These are phyloP conservation scores for Lutjanus campechanus DNA, from an alignment of 2,797 vertebrate genomes.

Conservation along the genomic window DNA sequence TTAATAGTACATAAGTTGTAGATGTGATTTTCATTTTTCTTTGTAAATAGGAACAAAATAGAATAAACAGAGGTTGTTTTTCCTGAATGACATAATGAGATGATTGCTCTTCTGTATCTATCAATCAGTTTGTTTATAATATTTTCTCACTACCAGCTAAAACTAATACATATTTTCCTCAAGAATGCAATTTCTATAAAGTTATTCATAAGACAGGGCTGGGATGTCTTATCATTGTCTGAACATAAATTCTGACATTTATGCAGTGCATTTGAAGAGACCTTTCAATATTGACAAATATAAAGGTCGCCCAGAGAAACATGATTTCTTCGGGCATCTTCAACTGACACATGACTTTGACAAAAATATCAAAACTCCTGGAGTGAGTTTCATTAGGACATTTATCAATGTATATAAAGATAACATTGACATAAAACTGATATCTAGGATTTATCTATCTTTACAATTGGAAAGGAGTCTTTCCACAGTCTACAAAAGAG, in stretches of 20 bases:
- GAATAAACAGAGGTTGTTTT: not conserved
- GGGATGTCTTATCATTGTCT: not conserved
- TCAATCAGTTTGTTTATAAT: not conserved
- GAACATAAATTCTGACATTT: not conserved
- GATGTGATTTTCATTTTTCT: not conserved
- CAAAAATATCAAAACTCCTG: no score
- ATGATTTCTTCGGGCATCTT: no score
- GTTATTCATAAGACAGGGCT: not conserved
- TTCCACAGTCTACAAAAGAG: no score
- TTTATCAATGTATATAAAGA: no score
- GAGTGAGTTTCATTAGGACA: no score
- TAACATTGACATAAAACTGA: no score
- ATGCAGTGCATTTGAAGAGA: not conserved
- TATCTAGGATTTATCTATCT: no score
- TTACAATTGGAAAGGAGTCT: no score
- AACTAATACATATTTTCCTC: not conserved
- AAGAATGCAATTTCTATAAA: not conserved
- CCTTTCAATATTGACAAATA: not conserved
- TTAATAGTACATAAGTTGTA: not conserved
- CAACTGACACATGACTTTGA: no score
- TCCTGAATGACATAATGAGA: not conserved
- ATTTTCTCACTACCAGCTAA: not conserved
- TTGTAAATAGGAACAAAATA: not conserved
- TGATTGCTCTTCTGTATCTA: not conserved
- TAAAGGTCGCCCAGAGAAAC: not conserved